phyloP scores from a whole-genome alignment of 2,888 invertebrate genomes.

The Cancer borealis region DNA sequence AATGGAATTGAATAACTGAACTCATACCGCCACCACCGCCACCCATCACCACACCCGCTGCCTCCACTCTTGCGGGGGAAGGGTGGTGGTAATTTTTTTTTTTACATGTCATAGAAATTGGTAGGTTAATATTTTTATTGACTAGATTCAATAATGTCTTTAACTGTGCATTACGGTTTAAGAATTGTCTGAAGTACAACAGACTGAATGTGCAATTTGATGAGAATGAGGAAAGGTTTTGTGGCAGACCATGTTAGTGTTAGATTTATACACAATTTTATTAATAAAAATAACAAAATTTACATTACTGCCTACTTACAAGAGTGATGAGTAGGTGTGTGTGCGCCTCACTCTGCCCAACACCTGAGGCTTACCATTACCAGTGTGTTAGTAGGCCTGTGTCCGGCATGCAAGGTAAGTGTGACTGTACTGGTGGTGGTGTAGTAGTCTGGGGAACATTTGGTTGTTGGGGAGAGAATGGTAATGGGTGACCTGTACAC shows the following conservation, averaged over 20 bases:
- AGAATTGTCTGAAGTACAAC: slow-evolving; percentile 47
- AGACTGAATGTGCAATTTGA: slow-evolving; percentile 57
- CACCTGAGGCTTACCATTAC: background rate
- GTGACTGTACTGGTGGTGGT: background rate
- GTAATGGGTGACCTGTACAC: background rate
- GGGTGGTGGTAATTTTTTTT: background rate
- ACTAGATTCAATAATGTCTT: slow-evolving; percentile 3
- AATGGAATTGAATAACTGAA: background rate
- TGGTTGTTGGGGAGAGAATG: background rate
- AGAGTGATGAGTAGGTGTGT: background rate
- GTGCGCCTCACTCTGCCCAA: background rate
- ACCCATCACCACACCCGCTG: no score
- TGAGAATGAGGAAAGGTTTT: slow-evolving; percentile 50
- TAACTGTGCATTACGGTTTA: slow-evolving; percentile 47
- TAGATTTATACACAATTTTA: slow-evolving; percentile 67
- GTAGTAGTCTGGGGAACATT: background rate
- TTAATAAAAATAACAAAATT: slow-evolving; percentile 58
- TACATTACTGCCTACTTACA: background rate
- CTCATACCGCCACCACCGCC: background rate
- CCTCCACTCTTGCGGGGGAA: background rate
- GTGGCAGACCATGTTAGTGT: slow-evolving; percentile 54
- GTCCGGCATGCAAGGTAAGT: background rate
- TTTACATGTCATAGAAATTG: background rate
- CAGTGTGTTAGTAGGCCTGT: background rate
- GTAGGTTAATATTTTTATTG: background rate